phyloP scores from a whole-genome alignment of 1,140 invertebrate genomes.

The Eubasilissa regina region DNA sequence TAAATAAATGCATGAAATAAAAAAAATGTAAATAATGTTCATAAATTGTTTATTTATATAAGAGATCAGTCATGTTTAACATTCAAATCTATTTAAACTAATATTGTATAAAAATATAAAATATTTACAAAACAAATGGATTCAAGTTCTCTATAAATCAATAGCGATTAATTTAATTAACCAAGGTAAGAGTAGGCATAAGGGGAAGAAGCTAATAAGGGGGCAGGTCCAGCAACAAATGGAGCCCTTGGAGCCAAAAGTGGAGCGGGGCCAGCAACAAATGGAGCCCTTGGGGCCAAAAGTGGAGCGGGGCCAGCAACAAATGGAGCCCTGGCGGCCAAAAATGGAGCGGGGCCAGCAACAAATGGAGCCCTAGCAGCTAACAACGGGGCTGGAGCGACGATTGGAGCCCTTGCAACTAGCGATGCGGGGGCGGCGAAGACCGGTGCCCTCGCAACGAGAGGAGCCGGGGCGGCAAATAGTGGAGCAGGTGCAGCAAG shows the following conservation, averaged over 20 bases:
- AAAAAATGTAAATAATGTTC: background rate
- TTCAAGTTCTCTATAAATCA: background rate
- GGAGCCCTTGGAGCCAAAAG: background rate
- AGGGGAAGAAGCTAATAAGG: background rate
- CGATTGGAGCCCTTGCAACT: constrained; percentile 65
- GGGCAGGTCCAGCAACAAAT: background rate
- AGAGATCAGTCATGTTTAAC: constrained; percentile 47
- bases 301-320: constrained; percentile 61
- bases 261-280: constrained; percentile 8
- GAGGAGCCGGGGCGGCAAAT: constrained; percentile 51
- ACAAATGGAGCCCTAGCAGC: constrained; percentile 70
- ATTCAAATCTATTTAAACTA: constrained; percentile 27
- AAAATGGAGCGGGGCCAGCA: constrained; percentile 53
- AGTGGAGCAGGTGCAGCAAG: constrained; percentile 53
- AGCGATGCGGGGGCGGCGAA: constrained; percentile 47
- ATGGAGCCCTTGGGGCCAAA: constrained; percentile 38
- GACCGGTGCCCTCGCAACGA: constrained; percentile 43
- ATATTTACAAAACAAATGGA: constrained; percentile 25
- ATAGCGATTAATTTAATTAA: background rate
- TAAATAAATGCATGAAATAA: background rate
- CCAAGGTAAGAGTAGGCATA: constrained; percentile 28
- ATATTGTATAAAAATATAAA: constrained; percentile 19
- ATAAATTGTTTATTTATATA: constrained; percentile 30
- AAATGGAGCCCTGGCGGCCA: constrained; percentile 62
- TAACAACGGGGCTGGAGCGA: constrained; percentile 71